Percentiles rank a stretch among this genome's conserved stretches.
Evolutionary conservation across 2,797 vertebrate genomes (phyloP).

Genomic region (Trichosurus vulpecula): DNA sequence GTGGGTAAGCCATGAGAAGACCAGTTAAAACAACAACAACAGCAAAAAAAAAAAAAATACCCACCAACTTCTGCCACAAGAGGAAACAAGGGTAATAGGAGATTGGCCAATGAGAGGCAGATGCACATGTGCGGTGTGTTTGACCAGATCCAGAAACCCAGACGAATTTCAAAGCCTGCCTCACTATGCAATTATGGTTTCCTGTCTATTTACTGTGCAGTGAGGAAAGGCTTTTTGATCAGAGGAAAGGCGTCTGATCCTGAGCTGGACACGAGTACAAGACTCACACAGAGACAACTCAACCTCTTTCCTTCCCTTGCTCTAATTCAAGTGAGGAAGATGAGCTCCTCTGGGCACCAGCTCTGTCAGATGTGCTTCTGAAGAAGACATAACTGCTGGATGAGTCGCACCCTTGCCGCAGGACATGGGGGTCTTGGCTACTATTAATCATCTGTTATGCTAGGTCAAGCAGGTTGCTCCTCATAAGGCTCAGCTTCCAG

Average conservation of each 20-base stretch:
- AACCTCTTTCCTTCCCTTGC: neutral
- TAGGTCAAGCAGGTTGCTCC: neutral
- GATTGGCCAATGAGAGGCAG: neutral
- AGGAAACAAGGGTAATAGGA: neutral
- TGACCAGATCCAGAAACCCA: neutral
- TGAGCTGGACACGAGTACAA: neutral
- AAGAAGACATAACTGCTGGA: neutral
- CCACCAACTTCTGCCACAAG: neutral
- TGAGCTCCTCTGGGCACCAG: neutral
- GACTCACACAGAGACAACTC: neutral
- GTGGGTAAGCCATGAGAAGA: neutral
- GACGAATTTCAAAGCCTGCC: neutral
- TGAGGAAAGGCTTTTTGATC: neutral
- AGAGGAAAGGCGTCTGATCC: neutral
- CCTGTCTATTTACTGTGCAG: neutral
- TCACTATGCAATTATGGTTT: neutral
- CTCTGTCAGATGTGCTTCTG: neutral
- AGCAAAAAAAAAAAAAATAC: neutral
- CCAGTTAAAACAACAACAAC: neutral
- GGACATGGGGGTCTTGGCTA: neutral
- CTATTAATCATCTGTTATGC: neutral
- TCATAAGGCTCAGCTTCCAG: neutral
- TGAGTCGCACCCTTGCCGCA: neutral
- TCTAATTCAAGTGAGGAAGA: neutral
- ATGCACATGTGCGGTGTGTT: neutral